Conservation (phyloP, 2,888 invertebrate species). For the Strigamia crassipes region DNA sequence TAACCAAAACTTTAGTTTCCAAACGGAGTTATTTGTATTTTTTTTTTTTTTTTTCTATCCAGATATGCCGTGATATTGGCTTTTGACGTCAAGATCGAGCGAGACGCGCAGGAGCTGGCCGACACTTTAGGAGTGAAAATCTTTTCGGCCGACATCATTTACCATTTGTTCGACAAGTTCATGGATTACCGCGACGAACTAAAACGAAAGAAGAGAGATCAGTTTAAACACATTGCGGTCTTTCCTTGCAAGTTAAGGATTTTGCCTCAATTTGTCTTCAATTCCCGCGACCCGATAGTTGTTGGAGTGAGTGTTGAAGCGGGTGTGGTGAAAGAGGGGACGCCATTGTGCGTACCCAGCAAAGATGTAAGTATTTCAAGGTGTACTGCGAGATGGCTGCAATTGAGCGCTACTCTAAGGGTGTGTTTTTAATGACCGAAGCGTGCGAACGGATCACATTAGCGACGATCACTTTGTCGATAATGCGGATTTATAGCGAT, state of each 20-base stretch:
- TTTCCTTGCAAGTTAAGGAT: conserved; percentile 93
- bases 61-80: conserved; percentile 96
- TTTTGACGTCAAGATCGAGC: conserved; percentile 98
- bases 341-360: conserved; percentile 95
- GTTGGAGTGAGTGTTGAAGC: conserved; percentile 94
- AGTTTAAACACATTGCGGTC: conserved; percentile 95
- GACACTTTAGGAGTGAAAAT: conserved; percentile 92
- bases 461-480: too few relatives aligned
- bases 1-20: too few relatives aligned
- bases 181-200: conserved; percentile 89
- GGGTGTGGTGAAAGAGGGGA: conserved; percentile 93
- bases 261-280: conserved; percentile 90
- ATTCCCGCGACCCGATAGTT: conserved; percentile 97
- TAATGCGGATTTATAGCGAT: too few relatives aligned
- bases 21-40: too few relatives aligned
- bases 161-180: conserved; percentile 98
- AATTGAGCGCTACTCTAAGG: too few relatives aligned
- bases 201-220: conserved; percentile 86
- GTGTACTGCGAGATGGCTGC: too few relatives aligned
- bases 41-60: conserved; percentile 52
- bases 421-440: too few relatives aligned
- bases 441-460: too few relatives aligned
- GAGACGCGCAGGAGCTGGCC: conserved; percentile 97
- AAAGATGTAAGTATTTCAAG: conserved; percentile 80
- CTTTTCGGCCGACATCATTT: conserved; percentile 97